These are phyloP conservation scores for Drosophila biarmipes DNA, from an alignment of 1,140 invertebrate species.

Conservation along the genomic window DNA sequence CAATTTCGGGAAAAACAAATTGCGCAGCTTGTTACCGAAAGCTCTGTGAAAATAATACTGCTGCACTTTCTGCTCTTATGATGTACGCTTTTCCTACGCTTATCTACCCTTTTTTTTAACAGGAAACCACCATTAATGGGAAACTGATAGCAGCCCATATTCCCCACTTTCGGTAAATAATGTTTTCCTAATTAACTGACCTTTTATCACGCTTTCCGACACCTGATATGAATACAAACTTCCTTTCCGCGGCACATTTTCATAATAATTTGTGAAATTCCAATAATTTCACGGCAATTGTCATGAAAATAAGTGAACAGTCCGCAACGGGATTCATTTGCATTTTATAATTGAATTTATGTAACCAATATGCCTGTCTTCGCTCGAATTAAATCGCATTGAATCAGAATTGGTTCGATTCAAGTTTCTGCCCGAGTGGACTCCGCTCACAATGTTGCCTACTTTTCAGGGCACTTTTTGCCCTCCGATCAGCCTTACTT, in stretches of 20 bases:
- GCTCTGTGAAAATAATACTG: conserved; percentile 24
- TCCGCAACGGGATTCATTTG: conserved; percentile 22
- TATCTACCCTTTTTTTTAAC: conserved; percentile 27
- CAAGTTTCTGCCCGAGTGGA: neutral
- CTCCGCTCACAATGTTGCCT: neutral
- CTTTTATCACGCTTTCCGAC: conserved; percentile 20
- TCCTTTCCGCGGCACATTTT: conserved; percentile 20
- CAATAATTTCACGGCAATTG: conserved; percentile 11
- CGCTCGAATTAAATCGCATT: neutral
- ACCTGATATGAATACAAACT: conserved; percentile 30
- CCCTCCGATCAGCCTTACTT: neutral
- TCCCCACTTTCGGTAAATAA: conserved; percentile 33
- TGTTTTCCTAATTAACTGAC: conserved; percentile 29
- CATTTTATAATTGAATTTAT: conserved; percentile 46
- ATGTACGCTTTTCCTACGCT: conserved; percentile 24
- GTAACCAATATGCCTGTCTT: conserved; percentile 6
- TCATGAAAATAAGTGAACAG: conserved; percentile 12
- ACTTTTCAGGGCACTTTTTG: neutral
- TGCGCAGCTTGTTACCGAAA: conserved; percentile 53
- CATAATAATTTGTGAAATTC: conserved; percentile 25
- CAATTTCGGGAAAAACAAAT: conserved; percentile 65
- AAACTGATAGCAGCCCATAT: conserved; percentile 17
- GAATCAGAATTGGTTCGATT: neutral
- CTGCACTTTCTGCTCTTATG: conserved; percentile 20
- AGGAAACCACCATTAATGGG: conserved; percentile 10